Evolutionary conservation across 1,140 invertebrate genomes (phyloP).

Genomic region (Procambarus clarkii): DNA sequence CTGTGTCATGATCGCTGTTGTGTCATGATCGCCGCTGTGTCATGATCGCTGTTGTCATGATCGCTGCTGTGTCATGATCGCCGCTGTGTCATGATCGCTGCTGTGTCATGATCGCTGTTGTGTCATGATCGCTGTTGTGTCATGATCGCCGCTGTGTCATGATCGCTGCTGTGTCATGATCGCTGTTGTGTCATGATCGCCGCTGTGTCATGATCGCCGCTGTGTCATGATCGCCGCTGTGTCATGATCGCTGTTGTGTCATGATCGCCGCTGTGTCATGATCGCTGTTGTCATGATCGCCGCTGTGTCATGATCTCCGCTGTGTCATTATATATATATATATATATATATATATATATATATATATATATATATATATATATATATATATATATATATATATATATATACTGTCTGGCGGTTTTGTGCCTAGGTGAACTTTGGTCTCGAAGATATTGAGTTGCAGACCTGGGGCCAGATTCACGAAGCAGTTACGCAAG

Average conservation of each 20-base stretch:
- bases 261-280: not conserved
- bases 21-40: not conserved
- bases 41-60: not conserved
- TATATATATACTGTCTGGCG: not conserved
- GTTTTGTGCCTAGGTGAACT: too few relatives aligned
- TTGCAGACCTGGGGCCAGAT: too few relatives aligned
- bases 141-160: not conserved
- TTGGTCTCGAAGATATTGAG: too few relatives aligned
- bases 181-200: not conserved
- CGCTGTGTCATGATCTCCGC: not conserved
- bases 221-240: not conserved
- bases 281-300: not conserved
- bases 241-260: not conserved
- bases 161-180: not conserved
- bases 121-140: not conserved
- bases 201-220: not conserved
- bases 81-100: not conserved
- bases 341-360: conserved; percentile 45
- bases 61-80: not conserved
- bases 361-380: conserved; percentile 46
- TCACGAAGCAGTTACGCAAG: too few relatives aligned
- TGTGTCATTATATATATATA: conserved; percentile 14
- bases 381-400: conserved; percentile 40
- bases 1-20: not conserved
- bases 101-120: not conserved